Base-by-base conservation (phyloP, 64 coral and sea anemone genomes). In the Orbicella faveolata region DNA sequence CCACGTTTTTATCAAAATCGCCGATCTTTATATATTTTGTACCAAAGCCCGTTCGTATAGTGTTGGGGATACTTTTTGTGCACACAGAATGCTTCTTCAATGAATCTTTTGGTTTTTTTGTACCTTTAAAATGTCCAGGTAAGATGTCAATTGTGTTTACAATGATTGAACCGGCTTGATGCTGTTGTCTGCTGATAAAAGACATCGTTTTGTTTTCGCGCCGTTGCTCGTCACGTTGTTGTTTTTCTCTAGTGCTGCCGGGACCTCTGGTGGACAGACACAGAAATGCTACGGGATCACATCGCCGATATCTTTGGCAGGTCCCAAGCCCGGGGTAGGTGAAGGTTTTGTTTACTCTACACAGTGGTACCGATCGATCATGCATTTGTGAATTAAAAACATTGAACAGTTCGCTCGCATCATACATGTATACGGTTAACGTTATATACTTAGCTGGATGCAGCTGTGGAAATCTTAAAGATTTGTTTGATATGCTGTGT, bases 261-360 rank as follows among this genome's bases (percentile, higher is more conserved):
- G 55, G 0, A 59, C 11, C 55, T 59, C 17, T 17, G 81, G 70
- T 48, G 92, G 92, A 84, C 89, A 89, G 54, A 75, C 89, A 78
- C 89, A 83, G 68, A 98, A 95, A 75, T 66, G 84, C 6, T 88
- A 79, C 89, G 97, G 97, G 59, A 89, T 99, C 61, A 99, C 97
- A 68, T 93, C 94, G 35, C 83, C 97, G 18, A 99, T 99, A 75
- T 96, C 94, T 86, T 61, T 86, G 69, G 91, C 97, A 26, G 86
- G 75, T 68, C 97, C 97, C n/a, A 99, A 96, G 89, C 88, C 91
- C 17, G 67, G 57, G 48, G 97, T 99, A 89, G 67, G 83, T 65
- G 34, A 15, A 83, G 36, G 3, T 20, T 36, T 61, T 39, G 12
- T 36, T 61, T 10, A 16, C 55, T 14, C 15, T 59, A 16, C 13